These are phyloP conservation scores for Eurois occulta DNA, from an alignment of 2,888 invertebrate genomes.

Conservation along the genomic window DNA sequence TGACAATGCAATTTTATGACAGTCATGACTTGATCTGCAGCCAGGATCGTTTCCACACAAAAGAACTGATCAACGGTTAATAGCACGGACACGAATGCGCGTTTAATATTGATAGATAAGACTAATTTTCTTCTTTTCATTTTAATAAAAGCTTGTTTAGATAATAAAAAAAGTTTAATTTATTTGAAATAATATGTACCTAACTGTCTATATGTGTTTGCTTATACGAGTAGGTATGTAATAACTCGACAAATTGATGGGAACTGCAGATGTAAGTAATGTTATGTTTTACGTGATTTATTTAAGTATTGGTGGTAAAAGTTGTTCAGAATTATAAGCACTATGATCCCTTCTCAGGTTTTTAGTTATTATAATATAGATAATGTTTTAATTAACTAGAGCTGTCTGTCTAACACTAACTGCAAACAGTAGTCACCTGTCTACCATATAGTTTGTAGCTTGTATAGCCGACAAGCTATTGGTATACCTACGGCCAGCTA, in stretches of 20 bases:
- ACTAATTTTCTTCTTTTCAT: no score
- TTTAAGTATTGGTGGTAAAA: not conserved
- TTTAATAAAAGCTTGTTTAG: no score
- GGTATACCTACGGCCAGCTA: not conserved
- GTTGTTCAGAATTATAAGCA: not conserved
- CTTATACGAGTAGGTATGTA: not conserved
- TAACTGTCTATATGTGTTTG: no score
- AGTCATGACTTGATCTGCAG: not conserved
- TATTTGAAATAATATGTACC: no score
- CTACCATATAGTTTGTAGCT: not conserved
- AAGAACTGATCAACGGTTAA: no score
- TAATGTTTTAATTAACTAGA: not conserved
- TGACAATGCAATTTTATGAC: not conserved
- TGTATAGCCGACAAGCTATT: not conserved
- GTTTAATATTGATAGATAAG: no score
- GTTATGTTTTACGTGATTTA: not conserved
- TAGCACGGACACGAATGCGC: no score
- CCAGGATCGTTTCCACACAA: no score
- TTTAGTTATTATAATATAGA: not conserved
- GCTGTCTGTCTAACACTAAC: not conserved
- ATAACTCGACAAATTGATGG: not conserved
- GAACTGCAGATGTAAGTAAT: not conserved
- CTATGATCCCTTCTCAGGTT: not conserved
- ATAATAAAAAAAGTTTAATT: no score
- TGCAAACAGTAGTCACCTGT: not conserved